Evolutionary conservation across 2,888 invertebrate species (phyloP).

Genomic region (Archaeoteleia sp.): DNA sequence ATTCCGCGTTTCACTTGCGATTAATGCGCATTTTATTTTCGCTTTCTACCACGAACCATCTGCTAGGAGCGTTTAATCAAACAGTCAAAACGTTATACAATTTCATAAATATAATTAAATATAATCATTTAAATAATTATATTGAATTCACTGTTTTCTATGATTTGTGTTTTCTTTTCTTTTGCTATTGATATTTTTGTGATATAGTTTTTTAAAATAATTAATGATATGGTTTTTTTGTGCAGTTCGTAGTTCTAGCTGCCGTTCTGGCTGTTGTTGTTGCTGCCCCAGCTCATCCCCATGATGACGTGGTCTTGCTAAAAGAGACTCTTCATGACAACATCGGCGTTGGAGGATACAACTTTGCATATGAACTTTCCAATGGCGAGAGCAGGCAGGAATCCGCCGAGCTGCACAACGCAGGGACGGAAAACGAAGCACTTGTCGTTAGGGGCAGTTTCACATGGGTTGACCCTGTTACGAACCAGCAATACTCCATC

Average conservation of each 20-base stretch:
- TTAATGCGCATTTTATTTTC: not conserved
- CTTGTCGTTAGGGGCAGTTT: conserved; percentile 60
- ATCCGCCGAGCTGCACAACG: conserved; percentile 57
- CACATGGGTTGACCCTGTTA: conserved; percentile 60
- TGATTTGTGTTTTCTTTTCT: no score
- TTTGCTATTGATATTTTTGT: no score
- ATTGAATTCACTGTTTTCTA: no score
- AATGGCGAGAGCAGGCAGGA: conserved; percentile 57
- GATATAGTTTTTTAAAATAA: no score
- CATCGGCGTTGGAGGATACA: conserved; percentile 51
- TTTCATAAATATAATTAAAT: conserved; percentile 2
- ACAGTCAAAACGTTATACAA: not conserved
- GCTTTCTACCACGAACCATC: no score
- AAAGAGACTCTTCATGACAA: conserved; percentile 46
- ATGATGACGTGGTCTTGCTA: conserved; percentile 31
- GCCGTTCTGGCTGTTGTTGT: conserved; percentile 60
- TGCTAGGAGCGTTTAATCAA: conserved; percentile 3
- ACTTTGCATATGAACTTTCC: conserved; percentile 48
- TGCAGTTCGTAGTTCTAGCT: conserved; percentile 59
- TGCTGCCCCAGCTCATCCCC: conserved; percentile 55
- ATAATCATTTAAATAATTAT: no score
- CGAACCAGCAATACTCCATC: conserved; percentile 57
- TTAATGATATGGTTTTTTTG: no score
- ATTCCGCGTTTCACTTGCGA: conserved; percentile 27
- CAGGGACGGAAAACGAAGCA: conserved; percentile 49